Percentiles rank a stretch among this genome's conserved stretches.
Conservation (phyloP, 1,140 invertebrate genomes). For the Drosophila sucinea region DNA sequence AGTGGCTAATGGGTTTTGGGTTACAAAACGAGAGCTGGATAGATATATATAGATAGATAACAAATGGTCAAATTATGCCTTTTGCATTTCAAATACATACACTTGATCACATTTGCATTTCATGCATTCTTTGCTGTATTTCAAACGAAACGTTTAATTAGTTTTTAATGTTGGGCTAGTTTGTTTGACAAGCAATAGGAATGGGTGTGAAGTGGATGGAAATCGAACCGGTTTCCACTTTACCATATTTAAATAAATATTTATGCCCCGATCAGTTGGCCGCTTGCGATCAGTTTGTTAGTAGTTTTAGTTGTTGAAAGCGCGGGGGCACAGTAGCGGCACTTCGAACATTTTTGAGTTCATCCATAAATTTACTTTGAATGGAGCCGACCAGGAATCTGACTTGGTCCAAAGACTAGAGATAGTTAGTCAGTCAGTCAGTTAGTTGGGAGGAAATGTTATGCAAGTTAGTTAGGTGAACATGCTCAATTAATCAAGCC, state of each 20-base stretch:
- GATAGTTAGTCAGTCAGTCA: background rate
- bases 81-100: conserved; percentile 62
- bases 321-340: conserved; percentile 22
- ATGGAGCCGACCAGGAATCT: conserved; percentile 27
- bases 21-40: conserved; percentile 67
- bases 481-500: conserved; percentile 62
- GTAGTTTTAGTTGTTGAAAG: conserved; percentile 11
- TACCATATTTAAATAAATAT: conserved; percentile 46
- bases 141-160: conserved; percentile 67
- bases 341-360: background rate
- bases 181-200: conserved; percentile 76
- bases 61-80: conserved; percentile 73
- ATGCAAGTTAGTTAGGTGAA: conserved; percentile 33
- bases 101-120: conserved; percentile 28
- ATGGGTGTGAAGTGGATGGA: conserved; percentile 53
- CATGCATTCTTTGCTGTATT: conserved; percentile 36
- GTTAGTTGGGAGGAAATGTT: conserved; percentile 51
- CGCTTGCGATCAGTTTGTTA: conserved; percentile 15
- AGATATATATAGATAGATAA: conserved; percentile 44
- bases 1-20: conserved; percentile 78
- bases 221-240: conserved; percentile 33
- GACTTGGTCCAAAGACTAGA: background rate
- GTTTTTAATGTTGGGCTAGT: conserved; percentile 78
- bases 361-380: conserved; percentile 45
- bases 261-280: conserved; percentile 35